These are phyloP conservation scores for Microdon myrmicae DNA, from an alignment of 2,888 invertebrate genomes.

Conservation along the genomic window DNA sequence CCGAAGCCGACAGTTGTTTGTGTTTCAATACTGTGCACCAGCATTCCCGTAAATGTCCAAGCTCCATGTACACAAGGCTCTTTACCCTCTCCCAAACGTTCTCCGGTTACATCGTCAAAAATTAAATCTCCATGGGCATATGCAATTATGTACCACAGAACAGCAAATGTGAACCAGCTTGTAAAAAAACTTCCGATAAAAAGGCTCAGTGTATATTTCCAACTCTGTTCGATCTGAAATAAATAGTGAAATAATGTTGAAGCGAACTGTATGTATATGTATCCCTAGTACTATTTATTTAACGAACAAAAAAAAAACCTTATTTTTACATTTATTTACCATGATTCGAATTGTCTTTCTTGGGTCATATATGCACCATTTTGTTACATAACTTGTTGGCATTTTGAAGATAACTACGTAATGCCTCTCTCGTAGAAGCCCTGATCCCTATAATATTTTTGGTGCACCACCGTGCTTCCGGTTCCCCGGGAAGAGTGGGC, in stretches of 20 bases:
- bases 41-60: constrained; percentile 72
- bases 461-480: no score
- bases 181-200: constrained; percentile 86
- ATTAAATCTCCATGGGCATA: constrained; percentile 82
- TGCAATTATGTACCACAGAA: constrained; percentile 81
- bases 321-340: no score
- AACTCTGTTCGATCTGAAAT: constrained; percentile 76
- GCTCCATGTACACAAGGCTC: constrained; percentile 72
- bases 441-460: no score
- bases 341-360: no score
- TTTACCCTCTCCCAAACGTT: constrained; percentile 66
- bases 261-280: background rate
- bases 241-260: constrained; percentile 68
- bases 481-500: no score
- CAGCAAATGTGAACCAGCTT: constrained; percentile 83
- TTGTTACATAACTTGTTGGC: no score
- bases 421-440: no score
- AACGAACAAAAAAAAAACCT: no score
- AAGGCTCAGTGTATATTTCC: constrained; percentile 90
- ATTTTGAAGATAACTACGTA: no score
- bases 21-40: constrained; percentile 89
- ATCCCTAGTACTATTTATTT: no score
- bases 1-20: constrained; percentile 89
- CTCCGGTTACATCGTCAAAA: constrained; percentile 68
- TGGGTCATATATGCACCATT: no score